phyloP scores from a whole-genome alignment of 2,888 invertebrate species.

The Sicus ferrugineus region DNA sequence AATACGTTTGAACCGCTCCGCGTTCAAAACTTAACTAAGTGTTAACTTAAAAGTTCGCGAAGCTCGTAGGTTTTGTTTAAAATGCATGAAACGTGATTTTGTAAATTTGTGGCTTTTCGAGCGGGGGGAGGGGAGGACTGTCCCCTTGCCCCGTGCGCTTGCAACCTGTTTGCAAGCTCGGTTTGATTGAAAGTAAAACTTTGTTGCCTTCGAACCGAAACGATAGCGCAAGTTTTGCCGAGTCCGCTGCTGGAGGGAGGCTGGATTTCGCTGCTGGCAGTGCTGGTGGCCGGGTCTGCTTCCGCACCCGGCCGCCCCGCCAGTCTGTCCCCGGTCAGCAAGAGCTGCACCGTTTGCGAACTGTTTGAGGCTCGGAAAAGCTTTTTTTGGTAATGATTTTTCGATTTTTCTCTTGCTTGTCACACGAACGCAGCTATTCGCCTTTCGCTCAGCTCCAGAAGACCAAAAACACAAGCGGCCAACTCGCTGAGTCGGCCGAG shows the following conservation, averaged over 20 bases:
- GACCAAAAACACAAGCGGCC: neutral
- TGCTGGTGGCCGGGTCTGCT: neutral
- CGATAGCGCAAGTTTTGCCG: conserved; percentile 49
- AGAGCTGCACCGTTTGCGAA: neutral
- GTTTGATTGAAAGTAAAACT: conserved; percentile 57
- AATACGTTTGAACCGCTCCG: conserved; percentile 43
- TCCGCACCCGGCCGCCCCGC: neutral
- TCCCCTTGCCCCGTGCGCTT: conserved; percentile 5
- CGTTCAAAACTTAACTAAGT: conserved; percentile 59
- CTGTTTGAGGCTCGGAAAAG: neutral
- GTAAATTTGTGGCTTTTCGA: conserved; percentile 31
- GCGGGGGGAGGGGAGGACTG: neutral
- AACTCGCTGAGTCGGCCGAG: neutral
- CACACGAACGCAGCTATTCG: neutral
- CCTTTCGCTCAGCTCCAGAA: neutral
- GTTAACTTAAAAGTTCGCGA: conserved; percentile 51
- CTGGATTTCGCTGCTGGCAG: neutral
- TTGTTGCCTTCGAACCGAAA: conserved; percentile 35
- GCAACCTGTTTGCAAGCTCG: conserved; percentile 41
- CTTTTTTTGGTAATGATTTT: conserved; percentile 29
- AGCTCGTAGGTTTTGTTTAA: conserved; percentile 39
- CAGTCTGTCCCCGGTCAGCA: neutral
- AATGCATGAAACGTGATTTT: conserved; percentile 46
- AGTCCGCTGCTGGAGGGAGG: neutral
- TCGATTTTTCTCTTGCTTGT: neutral